Percentiles rank a stretch among this genome's conserved stretches.
phyloP scores from a whole-genome alignment of 2,888 invertebrate genomes.

The Hypselothyrea guttata region DNA sequence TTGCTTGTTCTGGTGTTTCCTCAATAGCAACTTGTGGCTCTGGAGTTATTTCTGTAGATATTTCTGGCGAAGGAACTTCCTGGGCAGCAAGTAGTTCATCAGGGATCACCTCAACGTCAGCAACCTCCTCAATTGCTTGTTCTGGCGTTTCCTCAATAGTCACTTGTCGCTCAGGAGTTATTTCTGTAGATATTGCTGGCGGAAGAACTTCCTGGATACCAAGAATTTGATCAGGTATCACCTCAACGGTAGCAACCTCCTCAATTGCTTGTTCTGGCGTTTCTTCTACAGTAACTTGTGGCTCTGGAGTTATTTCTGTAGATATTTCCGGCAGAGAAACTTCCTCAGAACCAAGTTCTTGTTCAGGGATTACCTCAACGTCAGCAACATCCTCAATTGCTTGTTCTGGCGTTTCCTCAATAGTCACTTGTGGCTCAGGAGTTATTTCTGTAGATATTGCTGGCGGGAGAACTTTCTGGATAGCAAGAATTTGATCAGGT shows the following conservation, averaged over 20 bases:
- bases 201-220: background rate
- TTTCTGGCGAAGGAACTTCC: background rate
- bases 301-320: background rate
- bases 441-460: too few relatives aligned
- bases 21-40: background rate
- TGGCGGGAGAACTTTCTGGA: too few relatives aligned
- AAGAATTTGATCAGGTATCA: background rate
- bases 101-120: background rate
- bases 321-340: background rate
- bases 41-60: background rate
- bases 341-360: background rate
- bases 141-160: background rate
- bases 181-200: background rate
- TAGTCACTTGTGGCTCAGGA: background rate
- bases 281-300: constrained; percentile 4
- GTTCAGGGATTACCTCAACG: background rate
- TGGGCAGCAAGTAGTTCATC: background rate
- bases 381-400: constrained; percentile 1
- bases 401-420: background rate
- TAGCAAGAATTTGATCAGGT: background rate
- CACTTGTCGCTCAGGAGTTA: background rate
- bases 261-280: background rate
- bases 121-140: constrained; percentile 5
- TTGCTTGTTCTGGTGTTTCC: background rate
- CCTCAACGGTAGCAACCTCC: background rate